Conservation (phyloP, 2,797 vertebrate genomes). For the Epinephelus coioides region DNA sequence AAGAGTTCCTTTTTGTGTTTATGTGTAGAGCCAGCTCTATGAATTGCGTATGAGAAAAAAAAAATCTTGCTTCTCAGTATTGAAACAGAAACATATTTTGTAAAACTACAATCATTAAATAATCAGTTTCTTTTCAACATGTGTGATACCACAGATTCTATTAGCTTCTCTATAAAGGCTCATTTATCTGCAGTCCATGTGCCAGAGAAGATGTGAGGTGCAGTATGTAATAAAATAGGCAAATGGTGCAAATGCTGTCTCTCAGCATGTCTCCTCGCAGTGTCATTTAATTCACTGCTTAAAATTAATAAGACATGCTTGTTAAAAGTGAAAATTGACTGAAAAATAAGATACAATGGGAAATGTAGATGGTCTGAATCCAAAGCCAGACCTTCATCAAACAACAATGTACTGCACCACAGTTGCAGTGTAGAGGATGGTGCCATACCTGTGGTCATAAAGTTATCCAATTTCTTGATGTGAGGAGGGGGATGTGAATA, state of each 20-base stretch:
- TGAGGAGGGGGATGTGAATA: too few species aligned
- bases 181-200: background rate
- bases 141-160: background rate
- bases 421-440: too few species aligned
- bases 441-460: background rate
- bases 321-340: conserved; percentile 4
- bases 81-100: background rate
- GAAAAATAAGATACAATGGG: background rate
- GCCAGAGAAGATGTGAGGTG: background rate
- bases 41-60: background rate
- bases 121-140: background rate
- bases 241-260: conserved; percentile 1
- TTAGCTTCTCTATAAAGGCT: background rate
- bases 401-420: too few species aligned
- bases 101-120: background rate
- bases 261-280: background rate
- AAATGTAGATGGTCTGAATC: background rate
- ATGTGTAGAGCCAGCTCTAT: background rate
- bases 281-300: conserved; percentile 12
- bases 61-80: background rate
- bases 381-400: too few species aligned
- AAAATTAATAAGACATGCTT: conserved; percentile 21
- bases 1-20: background rate
- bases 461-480: background rate
- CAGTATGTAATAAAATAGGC: background rate